phyloP scores from a whole-genome alignment of 1,140 invertebrate genomes.

The Bombus consobrinus region DNA sequence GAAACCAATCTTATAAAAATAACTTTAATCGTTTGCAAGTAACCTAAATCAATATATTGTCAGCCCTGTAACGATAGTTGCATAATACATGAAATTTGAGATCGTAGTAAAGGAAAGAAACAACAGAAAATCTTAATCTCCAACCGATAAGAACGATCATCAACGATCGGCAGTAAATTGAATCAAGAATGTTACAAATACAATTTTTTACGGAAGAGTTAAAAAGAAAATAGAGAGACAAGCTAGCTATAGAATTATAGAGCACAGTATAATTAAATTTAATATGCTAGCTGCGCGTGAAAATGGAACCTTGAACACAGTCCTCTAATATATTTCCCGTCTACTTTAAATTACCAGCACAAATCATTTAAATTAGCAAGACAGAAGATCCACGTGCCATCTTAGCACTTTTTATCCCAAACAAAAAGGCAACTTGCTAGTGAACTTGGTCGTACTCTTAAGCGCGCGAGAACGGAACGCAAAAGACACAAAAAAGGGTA shows the following conservation, averaged over 20 bases:
- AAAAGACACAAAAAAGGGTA: background rate
- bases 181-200: background rate
- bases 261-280: background rate
- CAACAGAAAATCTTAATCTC: too few relatives aligned
- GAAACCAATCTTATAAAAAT: background rate
- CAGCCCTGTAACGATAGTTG: background rate
- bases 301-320: background rate
- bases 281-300: background rate
- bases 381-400: background rate
- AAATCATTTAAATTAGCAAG: constrained; percentile 22
- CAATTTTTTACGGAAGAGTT: background rate
- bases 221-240: too few relatives aligned
- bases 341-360: background rate
- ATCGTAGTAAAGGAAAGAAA: too few relatives aligned
- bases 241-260: too few relatives aligned
- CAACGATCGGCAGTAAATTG: too few relatives aligned
- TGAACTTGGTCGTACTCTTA: background rate
- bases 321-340: background rate
- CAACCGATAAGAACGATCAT: too few relatives aligned
- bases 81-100: too few relatives aligned
- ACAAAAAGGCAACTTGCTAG: background rate
- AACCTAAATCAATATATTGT: background rate
- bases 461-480: background rate
- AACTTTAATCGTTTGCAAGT: background rate
- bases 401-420: background rate